Conservation (phyloP, 1,140 invertebrate species). For the Heliconius congener region DNA sequence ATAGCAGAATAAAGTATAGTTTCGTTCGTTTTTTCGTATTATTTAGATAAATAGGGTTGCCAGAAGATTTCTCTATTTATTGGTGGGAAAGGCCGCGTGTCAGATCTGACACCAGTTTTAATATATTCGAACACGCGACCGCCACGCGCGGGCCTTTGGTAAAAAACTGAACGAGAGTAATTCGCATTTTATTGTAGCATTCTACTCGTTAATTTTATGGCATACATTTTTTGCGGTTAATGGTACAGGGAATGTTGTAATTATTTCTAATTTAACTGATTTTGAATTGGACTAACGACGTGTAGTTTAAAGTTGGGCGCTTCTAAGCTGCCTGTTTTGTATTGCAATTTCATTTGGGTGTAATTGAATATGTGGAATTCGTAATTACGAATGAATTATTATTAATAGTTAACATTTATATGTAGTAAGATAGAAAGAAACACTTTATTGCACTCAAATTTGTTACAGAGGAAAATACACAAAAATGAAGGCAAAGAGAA, state of each 20-base stretch:
- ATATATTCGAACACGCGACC: constrained; percentile 73
- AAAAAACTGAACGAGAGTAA: constrained; percentile 76
- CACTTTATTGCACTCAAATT: neutral
- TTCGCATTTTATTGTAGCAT: constrained; percentile 77
- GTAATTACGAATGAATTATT: neutral
- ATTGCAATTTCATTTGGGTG: neutral
- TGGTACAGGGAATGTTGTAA: constrained; percentile 46
- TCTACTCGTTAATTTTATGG: constrained; percentile 70
- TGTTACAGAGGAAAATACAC: neutral
- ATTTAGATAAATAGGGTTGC: constrained; percentile 56
- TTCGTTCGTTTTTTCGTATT: constrained; percentile 37
- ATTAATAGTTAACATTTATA: neutral
- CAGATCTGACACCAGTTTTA: constrained; percentile 80
- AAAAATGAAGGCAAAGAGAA: too few relatives aligned
- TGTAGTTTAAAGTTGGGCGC: constrained; percentile 33
- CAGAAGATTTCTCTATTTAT: constrained; percentile 76
- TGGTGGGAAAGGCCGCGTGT: constrained; percentile 80
- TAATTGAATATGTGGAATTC: neutral
- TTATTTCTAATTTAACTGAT: constrained; percentile 59
- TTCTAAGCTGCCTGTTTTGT: neutral
- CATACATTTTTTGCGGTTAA: constrained; percentile 61
- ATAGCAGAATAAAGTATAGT: constrained; percentile 25
- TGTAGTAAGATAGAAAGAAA: neutral
- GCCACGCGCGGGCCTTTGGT: constrained; percentile 72
- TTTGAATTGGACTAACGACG: constrained; percentile 44